These are phyloP conservation scores for Dynastes hyllus DNA, from an alignment of 2,888 invertebrate species.

Conservation along the genomic window DNA sequence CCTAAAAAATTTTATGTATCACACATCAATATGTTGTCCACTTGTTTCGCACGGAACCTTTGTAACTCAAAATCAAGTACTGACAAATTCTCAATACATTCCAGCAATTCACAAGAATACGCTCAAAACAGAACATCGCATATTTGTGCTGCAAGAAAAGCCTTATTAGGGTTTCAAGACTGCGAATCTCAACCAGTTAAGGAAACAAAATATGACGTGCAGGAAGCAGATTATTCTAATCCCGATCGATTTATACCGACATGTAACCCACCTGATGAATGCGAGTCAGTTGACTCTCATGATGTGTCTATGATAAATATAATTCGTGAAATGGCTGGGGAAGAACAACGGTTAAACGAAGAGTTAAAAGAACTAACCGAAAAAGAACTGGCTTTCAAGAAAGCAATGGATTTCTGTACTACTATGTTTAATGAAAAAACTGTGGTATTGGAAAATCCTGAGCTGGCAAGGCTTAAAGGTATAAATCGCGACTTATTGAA, in stretches of 20 bases:
- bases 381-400: constrained; percentile 20
- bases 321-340: constrained; percentile 26
- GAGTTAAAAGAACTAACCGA: constrained; percentile 26
- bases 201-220: neutral
- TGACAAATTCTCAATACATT: neutral
- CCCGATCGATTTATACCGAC: neutral
- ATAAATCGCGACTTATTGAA: constrained; percentile 2
- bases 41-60: constrained; percentile 13
- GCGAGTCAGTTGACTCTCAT: constrained; percentile 32
- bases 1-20: neutral
- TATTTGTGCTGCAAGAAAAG: constrained; percentile 9
- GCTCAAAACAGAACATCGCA: neutral
- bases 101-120: neutral
- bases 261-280: constrained; percentile 5
- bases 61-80: constrained; percentile 7
- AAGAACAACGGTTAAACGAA: constrained; percentile 26
- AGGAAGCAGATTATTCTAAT: neutral
- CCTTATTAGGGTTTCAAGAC: neutral
- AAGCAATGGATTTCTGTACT: constrained; percentile 25
- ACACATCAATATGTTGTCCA: constrained; percentile 10
- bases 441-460: constrained; percentile 1
- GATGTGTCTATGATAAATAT: constrained; percentile 29
- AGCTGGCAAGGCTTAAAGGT: constrained; percentile 1
- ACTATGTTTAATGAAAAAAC: constrained; percentile 2
- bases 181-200: constrained; percentile 34